Evolutionary conservation across 2,113 vertebrate species (phyloP), one percentile per base, ranked within the genome.

Genomic region (Speoplatyrhinus poulsoni): DNA sequence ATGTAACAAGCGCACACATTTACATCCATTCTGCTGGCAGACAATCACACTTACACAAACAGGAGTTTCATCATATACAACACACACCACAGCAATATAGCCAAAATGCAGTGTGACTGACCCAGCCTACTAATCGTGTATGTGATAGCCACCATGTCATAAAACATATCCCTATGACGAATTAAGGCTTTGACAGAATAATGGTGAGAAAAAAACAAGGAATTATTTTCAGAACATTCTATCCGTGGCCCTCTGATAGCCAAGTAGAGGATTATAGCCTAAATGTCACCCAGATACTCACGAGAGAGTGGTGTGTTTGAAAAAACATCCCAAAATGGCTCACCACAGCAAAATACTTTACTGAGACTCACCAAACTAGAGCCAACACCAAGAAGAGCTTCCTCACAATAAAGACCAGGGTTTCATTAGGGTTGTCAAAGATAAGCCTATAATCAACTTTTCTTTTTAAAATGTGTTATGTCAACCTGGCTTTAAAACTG

Each of bases 241-340:
- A 74, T 81, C 78, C 50, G 3, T 56, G 70, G 76, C 82, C 78
- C 50, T 3, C 56, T 72, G 76, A 83, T 82, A 87, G 72, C 74
- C 57, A 63, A 85, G 70, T 69, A 72, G 70, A 81, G 85, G 89
- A 88, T 88, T 89, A 90, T 72, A 70, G 79, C 80, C 56, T 77
- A 85, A 72, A 65, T 67, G 85, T 80, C 17, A 55, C 71, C 74
- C 82, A 77, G 70, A 65, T 73, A 60, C 9, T 79, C 82, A 81
- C 81, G 59, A 67, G 80, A 82, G 78, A 77, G 50, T 69, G 66
- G 76, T 79, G 75, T 74, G 67, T 65, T 64, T 76, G 76, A 86
- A 13, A 87, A 89, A 65, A 84, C 63, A 79, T 56, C 68, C 61
- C 70, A 72, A 70, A 83, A 75, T 71, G 65, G 59, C 66, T 79